A percentile compares a stretch with the other conserved stretches of the same genome.
Evolutionary conservation across 2,888 invertebrate species (phyloP).

Genomic region (Macrophya alboannulata): DNA sequence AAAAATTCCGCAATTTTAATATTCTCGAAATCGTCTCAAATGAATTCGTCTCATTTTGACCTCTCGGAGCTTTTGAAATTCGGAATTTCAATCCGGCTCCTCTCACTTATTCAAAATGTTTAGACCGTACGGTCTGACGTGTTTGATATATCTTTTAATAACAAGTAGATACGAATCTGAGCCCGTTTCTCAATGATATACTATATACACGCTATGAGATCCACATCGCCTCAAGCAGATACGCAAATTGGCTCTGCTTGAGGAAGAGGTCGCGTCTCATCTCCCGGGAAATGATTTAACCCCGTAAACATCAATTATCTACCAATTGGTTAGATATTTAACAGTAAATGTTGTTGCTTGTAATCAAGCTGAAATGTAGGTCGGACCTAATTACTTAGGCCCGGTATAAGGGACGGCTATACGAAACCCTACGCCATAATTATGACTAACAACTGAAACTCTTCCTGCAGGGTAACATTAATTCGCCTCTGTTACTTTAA

Average conservation of each 20-base stretch:
- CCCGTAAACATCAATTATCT: conserved; percentile 38
- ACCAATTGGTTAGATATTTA: conserved; percentile 27
- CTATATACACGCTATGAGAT: neutral
- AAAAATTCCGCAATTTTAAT: no score
- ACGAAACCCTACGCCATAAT: neutral
- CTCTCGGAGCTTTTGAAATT: no score
- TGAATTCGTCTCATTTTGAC: no score
- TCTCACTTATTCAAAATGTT: neutral
- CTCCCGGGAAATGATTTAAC: conserved; percentile 21
- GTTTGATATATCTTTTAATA: neutral
- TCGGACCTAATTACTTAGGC: conserved; percentile 23
- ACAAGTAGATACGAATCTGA: conserved; percentile 12
- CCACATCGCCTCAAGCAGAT: neutral
- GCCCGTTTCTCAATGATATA: conserved; percentile 11
- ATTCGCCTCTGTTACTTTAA: neutral
- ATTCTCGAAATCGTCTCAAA: neutral
- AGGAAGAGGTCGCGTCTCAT: neutral
- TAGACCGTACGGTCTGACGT: neutral
- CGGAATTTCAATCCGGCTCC: no score
- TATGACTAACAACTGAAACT: conserved; percentile 14
- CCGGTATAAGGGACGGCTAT: neutral
- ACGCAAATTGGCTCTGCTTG: neutral
- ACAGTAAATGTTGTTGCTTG: neutral
- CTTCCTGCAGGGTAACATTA: neutral
- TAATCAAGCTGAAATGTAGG: conserved; percentile 7